Conservation (phyloP, 2,888 invertebrate species). For the Ptilodon capucinus region DNA sequence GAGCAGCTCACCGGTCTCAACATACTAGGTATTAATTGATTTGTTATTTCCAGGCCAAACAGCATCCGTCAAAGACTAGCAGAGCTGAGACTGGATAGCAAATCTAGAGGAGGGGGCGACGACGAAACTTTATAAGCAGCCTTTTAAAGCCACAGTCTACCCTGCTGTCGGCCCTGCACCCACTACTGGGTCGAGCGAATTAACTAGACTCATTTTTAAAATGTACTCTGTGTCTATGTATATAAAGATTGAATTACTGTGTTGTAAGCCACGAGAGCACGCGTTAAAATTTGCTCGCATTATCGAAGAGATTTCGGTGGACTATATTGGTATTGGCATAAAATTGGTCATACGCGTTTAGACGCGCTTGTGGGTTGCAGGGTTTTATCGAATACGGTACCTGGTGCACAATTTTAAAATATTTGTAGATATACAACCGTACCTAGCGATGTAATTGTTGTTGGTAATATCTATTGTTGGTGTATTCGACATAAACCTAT, state of each 20-base stretch:
- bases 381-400: constrained; percentile 41
- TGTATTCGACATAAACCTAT: constrained; percentile 9
- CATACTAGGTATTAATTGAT: background rate
- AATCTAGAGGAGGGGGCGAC: constrained; percentile 69
- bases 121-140: constrained; percentile 57
- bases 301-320: no score
- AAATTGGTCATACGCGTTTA: no score
- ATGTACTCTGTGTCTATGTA: no score
- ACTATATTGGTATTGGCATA: no score
- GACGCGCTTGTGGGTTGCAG: no score
- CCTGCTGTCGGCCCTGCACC: no score
- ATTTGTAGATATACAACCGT: constrained; percentile 35
- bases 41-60: constrained; percentile 58
- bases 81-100: constrained; percentile 70
- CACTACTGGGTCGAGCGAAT: no score
- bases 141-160: constrained; percentile 13
- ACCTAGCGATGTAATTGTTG: constrained; percentile 30
- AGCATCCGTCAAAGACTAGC: constrained; percentile 72
- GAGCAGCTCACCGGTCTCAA: no score
- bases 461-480: constrained; percentile 17
- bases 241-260: no score
- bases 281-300: no score
- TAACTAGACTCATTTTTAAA: no score
- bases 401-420: constrained; percentile 51
- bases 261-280: no score